Conservation (phyloP, 1,140 invertebrate genomes). For the Drosophila novamexicana region DNA sequence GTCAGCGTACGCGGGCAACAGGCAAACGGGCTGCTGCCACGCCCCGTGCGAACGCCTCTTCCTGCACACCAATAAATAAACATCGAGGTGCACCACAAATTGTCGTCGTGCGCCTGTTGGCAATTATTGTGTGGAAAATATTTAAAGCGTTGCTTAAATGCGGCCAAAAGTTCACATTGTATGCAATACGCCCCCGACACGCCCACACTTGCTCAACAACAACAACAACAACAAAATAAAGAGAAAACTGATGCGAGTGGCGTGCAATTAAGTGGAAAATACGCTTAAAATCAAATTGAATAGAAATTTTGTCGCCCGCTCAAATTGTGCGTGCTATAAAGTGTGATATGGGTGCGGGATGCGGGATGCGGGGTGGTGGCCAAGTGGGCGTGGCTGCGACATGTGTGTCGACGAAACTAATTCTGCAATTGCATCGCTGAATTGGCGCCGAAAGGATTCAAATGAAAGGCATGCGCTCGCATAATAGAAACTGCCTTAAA, state of each 20-base stretch:
- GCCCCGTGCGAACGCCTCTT: conserved; percentile 53
- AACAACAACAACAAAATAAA: not conserved
- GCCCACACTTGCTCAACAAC: not conserved
- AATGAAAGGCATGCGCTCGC: conserved; percentile 63
- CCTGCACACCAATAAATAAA: conserved; percentile 66
- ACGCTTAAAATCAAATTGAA: conserved; percentile 81
- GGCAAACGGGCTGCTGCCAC: conserved; percentile 27
- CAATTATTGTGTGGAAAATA: conserved; percentile 61
- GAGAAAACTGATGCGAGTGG: conserved; percentile 51
- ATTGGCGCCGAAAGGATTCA: conserved; percentile 73
- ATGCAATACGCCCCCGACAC: not conserved
- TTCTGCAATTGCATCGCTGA: conserved; percentile 71
- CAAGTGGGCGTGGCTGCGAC: conserved; percentile 12
- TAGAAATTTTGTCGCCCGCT: conserved; percentile 77
- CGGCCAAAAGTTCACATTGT: conserved; percentile 74
- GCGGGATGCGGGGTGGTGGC: not conserved
- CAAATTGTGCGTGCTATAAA: conserved; percentile 72
- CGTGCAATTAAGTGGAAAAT: conserved; percentile 80
- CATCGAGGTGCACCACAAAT: conserved; percentile 59
- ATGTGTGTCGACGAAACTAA: conserved; percentile 59
- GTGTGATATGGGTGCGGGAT: not conserved
- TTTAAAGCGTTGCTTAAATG: conserved; percentile 75
- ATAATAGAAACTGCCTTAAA: conserved; percentile 55
- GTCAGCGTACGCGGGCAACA: conserved; percentile 17
- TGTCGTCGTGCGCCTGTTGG: conserved; percentile 60